These are phyloP conservation scores for Cryptocheilus praepositus DNA, from an alignment of 2,888 invertebrate genomes.

Conservation along the genomic window DNA sequence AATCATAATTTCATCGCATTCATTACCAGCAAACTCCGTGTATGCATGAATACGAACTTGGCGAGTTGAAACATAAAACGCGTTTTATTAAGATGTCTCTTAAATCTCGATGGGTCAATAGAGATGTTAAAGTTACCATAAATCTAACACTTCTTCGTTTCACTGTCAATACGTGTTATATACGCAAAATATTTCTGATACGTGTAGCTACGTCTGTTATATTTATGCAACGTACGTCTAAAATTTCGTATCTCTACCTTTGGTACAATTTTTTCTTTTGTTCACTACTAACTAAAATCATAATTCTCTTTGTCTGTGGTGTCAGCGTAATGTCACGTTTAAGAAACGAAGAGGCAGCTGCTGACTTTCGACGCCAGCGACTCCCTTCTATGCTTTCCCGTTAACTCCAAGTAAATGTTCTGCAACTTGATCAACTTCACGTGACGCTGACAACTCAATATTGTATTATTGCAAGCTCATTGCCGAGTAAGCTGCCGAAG, in stretches of 20 bases:
- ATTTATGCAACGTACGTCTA: slow-evolving; percentile 34
- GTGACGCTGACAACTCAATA: too few species aligned
- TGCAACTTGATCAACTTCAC: too few species aligned
- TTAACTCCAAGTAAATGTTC: too few species aligned
- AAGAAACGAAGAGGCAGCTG: too few species aligned
- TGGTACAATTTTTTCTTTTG: slow-evolving; percentile 64
- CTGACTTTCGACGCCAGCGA: too few species aligned
- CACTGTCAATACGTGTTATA: slow-evolving; percentile 13
- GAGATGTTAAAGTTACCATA: slow-evolving; percentile 14
- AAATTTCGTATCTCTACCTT: slow-evolving; percentile 62
- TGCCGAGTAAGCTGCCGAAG: too few species aligned
- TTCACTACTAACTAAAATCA: slow-evolving; percentile 59
- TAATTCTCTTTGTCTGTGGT: slow-evolving; percentile 54
- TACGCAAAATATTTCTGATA: slow-evolving; percentile 32
- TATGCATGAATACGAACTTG: background rate
- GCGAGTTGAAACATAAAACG: background rate
- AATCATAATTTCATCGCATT: background rate
- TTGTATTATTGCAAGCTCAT: too few species aligned
- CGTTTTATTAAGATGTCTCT: background rate
- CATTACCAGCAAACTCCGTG: background rate
- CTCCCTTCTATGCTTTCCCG: too few species aligned
- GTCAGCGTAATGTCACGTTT: background rate
- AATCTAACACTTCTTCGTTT: slow-evolving; percentile 7
- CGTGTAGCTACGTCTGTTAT: slow-evolving; percentile 29
- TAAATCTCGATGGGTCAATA: slow-evolving; percentile 23